A percentile compares a stretch with the other conserved stretches of the same genome.
Evolutionary conservation across 37 sponge, comb jelly and placozoan genomes (phyloP).

Genomic region (Halichondria panicea): DNA sequence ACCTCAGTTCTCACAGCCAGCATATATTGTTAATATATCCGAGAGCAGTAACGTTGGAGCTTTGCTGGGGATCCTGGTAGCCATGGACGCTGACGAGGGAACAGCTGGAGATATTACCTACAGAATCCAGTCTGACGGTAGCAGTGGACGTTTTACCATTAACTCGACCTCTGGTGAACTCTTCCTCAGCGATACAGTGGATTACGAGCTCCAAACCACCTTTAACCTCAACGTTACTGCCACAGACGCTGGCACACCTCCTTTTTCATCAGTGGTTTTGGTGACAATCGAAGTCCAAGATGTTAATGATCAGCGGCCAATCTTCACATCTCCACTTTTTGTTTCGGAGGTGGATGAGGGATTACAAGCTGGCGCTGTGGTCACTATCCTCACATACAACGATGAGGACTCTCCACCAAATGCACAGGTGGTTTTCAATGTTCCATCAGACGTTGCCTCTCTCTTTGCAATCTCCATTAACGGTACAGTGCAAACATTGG

Average conservation of each 20-base stretch:
- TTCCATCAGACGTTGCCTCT: conserved; percentile 10
- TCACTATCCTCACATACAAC: conserved; percentile 21
- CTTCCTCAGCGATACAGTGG: conserved; percentile 9
- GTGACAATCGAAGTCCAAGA: conserved; percentile 39
- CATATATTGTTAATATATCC: conserved; percentile 17
- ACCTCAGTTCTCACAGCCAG: conserved; percentile 39
- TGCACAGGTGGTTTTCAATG: conserved; percentile 10
- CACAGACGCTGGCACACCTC: conserved; percentile 52
- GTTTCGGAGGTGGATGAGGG: conserved; percentile 32
- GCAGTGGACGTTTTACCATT: conserved; percentile 19
- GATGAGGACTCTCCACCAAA: conserved; percentile 58
- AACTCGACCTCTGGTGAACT: conserved; percentile 44
- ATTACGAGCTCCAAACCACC: conserved; percentile 29
- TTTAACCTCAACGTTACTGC: conserved; percentile 31
- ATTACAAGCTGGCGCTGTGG: conserved; percentile 10
- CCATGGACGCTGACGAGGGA: conserved; percentile 49
- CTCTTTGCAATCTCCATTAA: conserved; percentile 32
- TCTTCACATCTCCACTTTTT: conserved; percentile 34
- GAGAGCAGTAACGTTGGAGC: conserved; percentile 19
- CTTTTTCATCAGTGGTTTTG: conserved; percentile 8
- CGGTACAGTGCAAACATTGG: conserved; percentile 25
- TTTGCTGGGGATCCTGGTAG: conserved; percentile 27
- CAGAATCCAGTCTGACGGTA: conserved; percentile 17
- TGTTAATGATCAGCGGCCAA: conserved; percentile 51
- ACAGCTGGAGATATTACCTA: conserved; percentile 19